phyloP scores from a whole-genome alignment of 2,113 vertebrate genomes.

The Accipiter cooperii region DNA sequence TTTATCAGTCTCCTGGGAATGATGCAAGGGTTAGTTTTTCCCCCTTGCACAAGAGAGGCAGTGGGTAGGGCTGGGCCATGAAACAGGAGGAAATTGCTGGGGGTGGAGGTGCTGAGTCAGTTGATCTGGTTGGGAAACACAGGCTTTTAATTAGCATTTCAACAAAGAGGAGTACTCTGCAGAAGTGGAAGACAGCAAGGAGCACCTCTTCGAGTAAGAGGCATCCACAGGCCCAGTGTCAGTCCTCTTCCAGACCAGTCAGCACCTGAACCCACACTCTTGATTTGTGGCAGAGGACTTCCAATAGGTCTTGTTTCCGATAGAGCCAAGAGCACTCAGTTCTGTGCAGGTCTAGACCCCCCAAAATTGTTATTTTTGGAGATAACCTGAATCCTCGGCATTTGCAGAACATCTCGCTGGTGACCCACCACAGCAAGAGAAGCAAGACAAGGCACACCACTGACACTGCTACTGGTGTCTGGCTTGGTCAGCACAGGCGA shows the following conservation, averaged over 20 bases:
- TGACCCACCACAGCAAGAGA: not conserved
- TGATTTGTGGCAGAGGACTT: not conserved
- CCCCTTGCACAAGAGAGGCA: constrained; percentile 12
- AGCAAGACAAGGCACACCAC: not conserved
- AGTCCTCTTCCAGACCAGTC: not conserved
- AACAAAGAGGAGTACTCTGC: not conserved
- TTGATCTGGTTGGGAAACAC: not conserved
- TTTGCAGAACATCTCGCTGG: not conserved
- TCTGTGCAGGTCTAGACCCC: not conserved
- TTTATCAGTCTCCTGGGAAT: not conserved
- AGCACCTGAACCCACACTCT: not conserved
- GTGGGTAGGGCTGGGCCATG: not conserved
- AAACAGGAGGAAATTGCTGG: not conserved
- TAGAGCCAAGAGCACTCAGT: not conserved
- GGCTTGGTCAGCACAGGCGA: not conserved
- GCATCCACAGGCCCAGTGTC: not conserved
- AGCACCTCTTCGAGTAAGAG: not conserved
- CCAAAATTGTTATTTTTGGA: not conserved
- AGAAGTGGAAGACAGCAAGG: not conserved
- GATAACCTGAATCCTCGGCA: not conserved
- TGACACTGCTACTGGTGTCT: not conserved
- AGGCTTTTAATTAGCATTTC: not conserved
- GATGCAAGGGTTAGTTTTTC: not conserved
- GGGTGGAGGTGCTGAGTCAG: not conserved
- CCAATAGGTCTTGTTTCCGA: not conserved